Percentiles rank a stretch among this genome's conserved stretches.
These are phyloP conservation scores for Drosophila subsilvestris DNA, from an alignment of 2,888 invertebrate species.

Conservation along the genomic window DNA sequence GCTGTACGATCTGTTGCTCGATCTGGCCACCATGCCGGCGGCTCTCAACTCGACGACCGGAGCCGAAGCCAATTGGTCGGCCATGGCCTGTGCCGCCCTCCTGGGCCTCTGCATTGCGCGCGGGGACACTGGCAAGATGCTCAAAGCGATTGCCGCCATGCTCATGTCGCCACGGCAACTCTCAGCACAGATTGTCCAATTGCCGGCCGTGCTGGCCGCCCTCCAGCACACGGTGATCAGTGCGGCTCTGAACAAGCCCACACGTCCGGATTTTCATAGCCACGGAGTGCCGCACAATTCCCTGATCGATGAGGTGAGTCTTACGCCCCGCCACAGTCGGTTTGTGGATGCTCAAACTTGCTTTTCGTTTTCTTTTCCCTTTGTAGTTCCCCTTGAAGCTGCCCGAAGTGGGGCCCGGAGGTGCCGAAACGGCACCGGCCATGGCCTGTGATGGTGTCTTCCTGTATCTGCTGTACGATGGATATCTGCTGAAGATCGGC, in stretches of 20 bases:
- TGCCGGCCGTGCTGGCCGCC: constrained; percentile 93
- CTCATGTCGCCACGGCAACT: constrained; percentile 92
- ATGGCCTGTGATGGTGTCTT: constrained; percentile 96
- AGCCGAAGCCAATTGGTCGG: constrained; percentile 89
- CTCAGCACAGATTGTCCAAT: constrained; percentile 91
- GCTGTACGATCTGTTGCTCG: constrained; percentile 92
- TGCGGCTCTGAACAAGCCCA: constrained; percentile 92
- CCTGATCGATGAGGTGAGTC: constrained; percentile 86
- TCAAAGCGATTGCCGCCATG: constrained; percentile 93
- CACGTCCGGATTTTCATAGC: constrained; percentile 94
- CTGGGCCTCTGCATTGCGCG: constrained; percentile 95
- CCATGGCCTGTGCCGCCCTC: constrained; percentile 95
- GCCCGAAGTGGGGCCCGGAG: constrained; percentile 4
- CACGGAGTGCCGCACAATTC: constrained; percentile 93
- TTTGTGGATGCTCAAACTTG: background rate
- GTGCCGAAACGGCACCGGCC: constrained; percentile 83
- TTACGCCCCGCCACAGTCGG: background rate
- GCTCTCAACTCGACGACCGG: constrained; percentile 81
- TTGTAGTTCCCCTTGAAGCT: constrained; percentile 80
- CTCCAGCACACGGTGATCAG: constrained; percentile 95
- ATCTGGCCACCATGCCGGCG: constrained; percentile 90
- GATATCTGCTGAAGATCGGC: constrained; percentile 95
- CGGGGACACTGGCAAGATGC: constrained; percentile 95
- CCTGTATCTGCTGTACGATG: constrained; percentile 93
- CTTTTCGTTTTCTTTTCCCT: constrained; percentile 4